Conservation (phyloP, 2,888 invertebrate genomes). For the Esperia sulphurella region DNA sequence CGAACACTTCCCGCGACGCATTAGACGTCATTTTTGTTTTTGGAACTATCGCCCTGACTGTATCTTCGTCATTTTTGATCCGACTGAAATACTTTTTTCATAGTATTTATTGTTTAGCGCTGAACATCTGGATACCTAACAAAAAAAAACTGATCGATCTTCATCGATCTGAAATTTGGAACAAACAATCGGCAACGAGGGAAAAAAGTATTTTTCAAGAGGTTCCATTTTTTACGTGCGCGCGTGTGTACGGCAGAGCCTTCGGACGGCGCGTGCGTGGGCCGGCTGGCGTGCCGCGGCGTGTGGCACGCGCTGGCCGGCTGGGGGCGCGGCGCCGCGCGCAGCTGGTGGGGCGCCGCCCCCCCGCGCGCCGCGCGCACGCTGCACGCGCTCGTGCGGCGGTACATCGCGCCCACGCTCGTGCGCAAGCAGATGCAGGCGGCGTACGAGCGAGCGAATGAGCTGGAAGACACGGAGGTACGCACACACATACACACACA, state of each 20-base stretch:
- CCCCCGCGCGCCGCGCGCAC: slow-evolving; percentile 78
- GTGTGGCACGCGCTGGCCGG: slow-evolving; percentile 81
- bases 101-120: no score
- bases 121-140: no score
- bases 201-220: no score
- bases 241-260: slow-evolving; percentile 9
- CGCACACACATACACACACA: no score
- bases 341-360: slow-evolving; percentile 90
- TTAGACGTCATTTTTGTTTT: no score
- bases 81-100: no score
- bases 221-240: background rate
- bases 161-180: no score
- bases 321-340: slow-evolving; percentile 72
- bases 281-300: slow-evolving; percentile 84
- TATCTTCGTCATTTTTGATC: no score
- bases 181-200: no score
- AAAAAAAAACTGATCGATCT: no score
- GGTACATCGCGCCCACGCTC: slow-evolving; percentile 41
- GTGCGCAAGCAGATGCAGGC: slow-evolving; percentile 15
- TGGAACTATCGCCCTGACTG: no score
- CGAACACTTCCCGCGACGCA: no score
- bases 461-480: background rate
- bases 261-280: slow-evolving; percentile 57
- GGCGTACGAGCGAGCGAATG: slow-evolving; percentile 1
- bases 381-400: slow-evolving; percentile 74